Conservation (phyloP, 2,113 vertebrate species). For the Macquaria australasica region DNA sequence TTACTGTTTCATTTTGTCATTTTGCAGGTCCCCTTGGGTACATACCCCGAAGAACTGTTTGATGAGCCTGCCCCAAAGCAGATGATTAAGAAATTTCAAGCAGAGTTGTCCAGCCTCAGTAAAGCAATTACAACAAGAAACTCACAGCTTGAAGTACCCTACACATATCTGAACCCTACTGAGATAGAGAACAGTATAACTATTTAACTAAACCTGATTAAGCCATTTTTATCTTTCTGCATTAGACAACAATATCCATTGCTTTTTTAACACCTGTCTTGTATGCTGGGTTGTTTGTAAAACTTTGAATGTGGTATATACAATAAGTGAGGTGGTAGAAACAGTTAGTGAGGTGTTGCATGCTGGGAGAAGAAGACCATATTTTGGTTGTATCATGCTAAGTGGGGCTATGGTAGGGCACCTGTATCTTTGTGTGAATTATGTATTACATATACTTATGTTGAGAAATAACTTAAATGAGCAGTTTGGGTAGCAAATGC, state of each 20-base stretch:
- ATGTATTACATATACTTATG: background rate
- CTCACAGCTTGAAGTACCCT: conserved; percentile 48
- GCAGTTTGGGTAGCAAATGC: background rate
- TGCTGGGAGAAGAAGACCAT: background rate
- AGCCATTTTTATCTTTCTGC: background rate
- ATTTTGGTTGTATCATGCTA: background rate
- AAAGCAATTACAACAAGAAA: conserved; percentile 60
- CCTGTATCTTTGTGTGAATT: background rate
- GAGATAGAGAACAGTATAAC: conserved; percentile 61
- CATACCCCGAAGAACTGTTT: conserved; percentile 61
- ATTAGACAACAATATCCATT: no score
- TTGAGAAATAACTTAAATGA: background rate
- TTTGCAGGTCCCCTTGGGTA: conserved; percentile 62
- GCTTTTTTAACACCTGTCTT: no score
- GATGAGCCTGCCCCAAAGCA: conserved; percentile 32
- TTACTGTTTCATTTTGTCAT: background rate
- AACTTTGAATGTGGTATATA: no score
- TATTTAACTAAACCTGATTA: background rate
- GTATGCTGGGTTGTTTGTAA: no score
- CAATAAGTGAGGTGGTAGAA: no score
- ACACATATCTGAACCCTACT: conserved; percentile 63
- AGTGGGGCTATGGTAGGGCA: background rate
- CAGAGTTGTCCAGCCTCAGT: conserved; percentile 45
- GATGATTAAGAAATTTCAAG: conserved; percentile 58
- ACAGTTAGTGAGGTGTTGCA: no score